phyloP scores from a whole-genome alignment of 2,113 vertebrate species.

The Salminus brasiliensis region DNA sequence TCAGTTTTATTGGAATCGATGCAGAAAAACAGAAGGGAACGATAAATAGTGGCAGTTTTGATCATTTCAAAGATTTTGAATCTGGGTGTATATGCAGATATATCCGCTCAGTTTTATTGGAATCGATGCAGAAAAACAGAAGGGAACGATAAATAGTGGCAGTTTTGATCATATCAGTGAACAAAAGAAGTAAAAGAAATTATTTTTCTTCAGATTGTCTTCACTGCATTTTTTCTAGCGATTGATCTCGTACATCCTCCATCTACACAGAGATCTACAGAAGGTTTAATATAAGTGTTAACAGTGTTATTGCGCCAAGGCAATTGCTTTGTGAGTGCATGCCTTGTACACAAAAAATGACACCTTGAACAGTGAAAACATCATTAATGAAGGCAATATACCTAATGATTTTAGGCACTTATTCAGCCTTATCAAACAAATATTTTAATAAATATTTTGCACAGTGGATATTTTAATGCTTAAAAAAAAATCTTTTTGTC shows the following conservation, averaged over 20 bases:
- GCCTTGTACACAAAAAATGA: background rate
- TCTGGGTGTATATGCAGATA: background rate
- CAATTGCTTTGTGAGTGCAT: too few species aligned
- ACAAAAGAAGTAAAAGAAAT: background rate
- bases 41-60: background rate
- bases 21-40: background rate
- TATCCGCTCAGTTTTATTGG: background rate
- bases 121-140: background rate
- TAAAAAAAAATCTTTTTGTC: too few species aligned
- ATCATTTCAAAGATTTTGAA: background rate
- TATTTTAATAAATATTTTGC: too few species aligned
- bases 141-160: background rate
- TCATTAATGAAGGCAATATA: background rate
- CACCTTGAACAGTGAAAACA: background rate
- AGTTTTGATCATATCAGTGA: background rate
- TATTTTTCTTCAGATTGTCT: background rate
- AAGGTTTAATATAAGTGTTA: background rate
- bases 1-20: background rate
- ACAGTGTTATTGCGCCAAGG: background rate
- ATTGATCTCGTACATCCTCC: background rate
- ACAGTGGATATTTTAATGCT: too few species aligned
- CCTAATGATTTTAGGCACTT: too few species aligned
- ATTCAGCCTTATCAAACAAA: too few species aligned
- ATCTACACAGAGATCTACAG: background rate
- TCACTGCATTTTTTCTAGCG: background rate